phyloP scores from a whole-genome alignment of 1,140 invertebrate genomes.

The Agrilus planipennis region DNA sequence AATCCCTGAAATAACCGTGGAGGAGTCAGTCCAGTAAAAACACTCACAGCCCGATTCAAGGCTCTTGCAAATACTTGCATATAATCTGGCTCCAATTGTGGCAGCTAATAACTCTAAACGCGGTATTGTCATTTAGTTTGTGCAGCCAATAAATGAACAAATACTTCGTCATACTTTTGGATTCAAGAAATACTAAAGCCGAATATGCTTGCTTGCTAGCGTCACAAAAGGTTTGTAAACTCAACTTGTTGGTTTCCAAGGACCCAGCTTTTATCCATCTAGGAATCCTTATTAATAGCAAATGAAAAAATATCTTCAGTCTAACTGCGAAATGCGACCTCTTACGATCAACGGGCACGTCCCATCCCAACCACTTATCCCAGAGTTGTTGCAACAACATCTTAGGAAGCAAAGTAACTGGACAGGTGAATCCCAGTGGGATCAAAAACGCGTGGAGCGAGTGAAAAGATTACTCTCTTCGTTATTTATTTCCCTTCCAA shows the following conservation, averaged over 20 bases:
- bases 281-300: constrained; percentile 1
- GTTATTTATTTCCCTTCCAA: too few species aligned
- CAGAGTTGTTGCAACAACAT: constrained; percentile 4
- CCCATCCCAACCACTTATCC: constrained; percentile 3
- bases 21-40: constrained; percentile 26
- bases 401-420: constrained; percentile 3
- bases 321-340: neutral
- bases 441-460: constrained; percentile 7
- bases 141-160: constrained; percentile 7
- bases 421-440: constrained; percentile 10
- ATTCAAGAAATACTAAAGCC: neutral
- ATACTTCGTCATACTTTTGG: neutral
- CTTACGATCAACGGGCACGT: neutral
- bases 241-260: neutral
- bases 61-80: neutral
- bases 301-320: neutral
- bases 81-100: neutral
- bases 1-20: constrained; percentile 26
- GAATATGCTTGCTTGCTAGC: constrained; percentile 1
- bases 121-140: constrained; percentile 15
- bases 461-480: constrained; percentile 1
- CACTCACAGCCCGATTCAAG: neutral
- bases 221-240: constrained; percentile 3
- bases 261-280: neutral
- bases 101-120: constrained; percentile 13